Evolutionary conservation across 1,140 invertebrate species (phyloP), one percentile per base, ranked within the genome.

Genomic region (Drusus annulatus): DNA sequence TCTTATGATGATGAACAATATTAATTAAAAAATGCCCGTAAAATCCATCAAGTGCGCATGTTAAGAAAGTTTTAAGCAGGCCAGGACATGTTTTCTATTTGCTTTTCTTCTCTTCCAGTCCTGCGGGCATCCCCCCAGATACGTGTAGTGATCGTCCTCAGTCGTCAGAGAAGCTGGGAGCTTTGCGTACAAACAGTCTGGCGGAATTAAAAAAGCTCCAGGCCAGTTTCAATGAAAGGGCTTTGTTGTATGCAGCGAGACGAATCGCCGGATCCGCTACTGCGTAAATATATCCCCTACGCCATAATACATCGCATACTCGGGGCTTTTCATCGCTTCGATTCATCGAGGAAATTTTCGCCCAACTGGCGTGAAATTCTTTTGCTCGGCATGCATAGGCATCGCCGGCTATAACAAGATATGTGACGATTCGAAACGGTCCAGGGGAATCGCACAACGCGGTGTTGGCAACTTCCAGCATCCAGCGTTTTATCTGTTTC

Each of bases 281-380:
- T 58, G 74, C 54, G 21, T 17, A 75, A 19, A 45, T 45, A 45
- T 45, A 45, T 45, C 10, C 36, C 36, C 50, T 19, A 17, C 54
- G n/a, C 2, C 2, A 31, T 65, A 65, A n/a, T 15, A 15, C 25
- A 65, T 25, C 62, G 28, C 62, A 28, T 21, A 65, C 62, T 28
- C 25, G 28, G 16, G 16, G 36, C 76, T 54, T 68, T 71, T 54
- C 51, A 69, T 52, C 76, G 76, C 63, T 56, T 78, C 76, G 23
- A 68, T 78, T 78, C 76, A 65, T 76, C 31, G 54, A 65, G 45
- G 25, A 77, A 77, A 65, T 77, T 65, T 77, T 77, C 76, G 23
- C 56, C 52, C 69, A 78, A 78, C 45, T 19, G 25, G 45, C 76
- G 63, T 78, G 63, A 78, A 78, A 78, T 78, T 69, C 76, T 78